Base-by-base conservation (phyloP, 1,140 invertebrate species). In the Dinoponera quadriceps region DNA sequence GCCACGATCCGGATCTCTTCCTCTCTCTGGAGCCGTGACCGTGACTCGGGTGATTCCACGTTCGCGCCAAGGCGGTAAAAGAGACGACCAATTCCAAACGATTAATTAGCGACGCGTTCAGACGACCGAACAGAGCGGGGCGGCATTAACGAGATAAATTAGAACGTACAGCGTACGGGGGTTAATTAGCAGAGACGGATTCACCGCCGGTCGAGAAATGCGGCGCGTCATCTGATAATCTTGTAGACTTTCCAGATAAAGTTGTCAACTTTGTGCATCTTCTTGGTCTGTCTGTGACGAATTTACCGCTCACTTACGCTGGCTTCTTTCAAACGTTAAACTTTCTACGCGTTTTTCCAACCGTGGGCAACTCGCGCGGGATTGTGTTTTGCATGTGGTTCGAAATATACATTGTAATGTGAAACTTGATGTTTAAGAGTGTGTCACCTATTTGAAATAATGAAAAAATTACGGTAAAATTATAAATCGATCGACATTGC, bases 1-100 rank as follows among this genome's bases (percentile, higher is more conserved):
- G 22, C 66, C 71, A n/a, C 7, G 75, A 73, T 88, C 83, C 82
- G 65, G 66, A 73, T 88, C 57, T 38, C 59, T 85, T 85, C 71
- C 85, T 73, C 54, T 78, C 65, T 54, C 74, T 38, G 38, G 16
- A 16, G 7, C 29, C 62, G 0, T 22, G 14, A 7, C n/a, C 59
- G 18, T 69, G n/a, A 44, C 62, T 22, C 25, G 51, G 27, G 7
- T 14, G 3, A 78, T 44, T 63, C 11, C 54, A 44, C 14, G 25
- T 29, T 48, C 57, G 14, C 72, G 2, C 49, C 51, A 27, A 80
- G 20, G 57, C 9, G 20, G 27, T 20, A 4, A 11, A 20, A 2
- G 18, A 44, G 2, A 11, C 44, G 14, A 66, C 13, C 13, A 51
- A 48, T 59, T 44, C 27, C 7, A 16, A 57, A 57, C n/a, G 33